Percentiles rank a stretch among this genome's conserved stretches.
Evolutionary conservation across 2,797 vertebrate species (phyloP).

Genomic region (Erpetoichthys calabaricus): DNA sequence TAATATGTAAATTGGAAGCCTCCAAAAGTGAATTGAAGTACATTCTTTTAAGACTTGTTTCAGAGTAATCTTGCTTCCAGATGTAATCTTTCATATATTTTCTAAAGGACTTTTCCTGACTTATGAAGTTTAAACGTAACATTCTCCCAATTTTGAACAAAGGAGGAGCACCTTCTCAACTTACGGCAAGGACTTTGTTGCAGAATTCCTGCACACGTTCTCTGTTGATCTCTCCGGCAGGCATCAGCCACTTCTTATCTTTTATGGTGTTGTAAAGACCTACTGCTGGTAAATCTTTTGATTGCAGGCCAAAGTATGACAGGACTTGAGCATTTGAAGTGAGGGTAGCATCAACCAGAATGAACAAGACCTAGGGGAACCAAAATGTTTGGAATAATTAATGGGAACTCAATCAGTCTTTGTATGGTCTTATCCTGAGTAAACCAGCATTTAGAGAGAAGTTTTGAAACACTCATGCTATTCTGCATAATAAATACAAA

Average conservation of each 20-base stretch:
- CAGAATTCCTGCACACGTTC: constrained; percentile 61
- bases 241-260: constrained; percentile 60
- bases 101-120: no score
- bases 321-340: constrained; percentile 53
- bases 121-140: no score
- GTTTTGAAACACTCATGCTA: no score
- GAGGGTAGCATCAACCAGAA: constrained; percentile 60
- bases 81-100: no score
- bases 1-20: no score
- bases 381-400: neutral
- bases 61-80: no score
- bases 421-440: neutral
- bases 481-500: no score
- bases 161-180: no score
- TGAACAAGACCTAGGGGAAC: constrained; percentile 65
- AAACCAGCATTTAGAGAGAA: no score
- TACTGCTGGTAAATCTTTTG: constrained; percentile 65
- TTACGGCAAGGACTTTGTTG: constrained; percentile 40
- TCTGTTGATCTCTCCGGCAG: constrained; percentile 45
- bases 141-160: no score
- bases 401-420: neutral
- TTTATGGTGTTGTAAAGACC: constrained; percentile 56
- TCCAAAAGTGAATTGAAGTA: no score
- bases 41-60: no score
- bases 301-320: constrained; percentile 64